These are phyloP conservation scores for Heptranchias perlo DNA, from an alignment of 2,113 vertebrate genomes.

Conservation along the genomic window DNA sequence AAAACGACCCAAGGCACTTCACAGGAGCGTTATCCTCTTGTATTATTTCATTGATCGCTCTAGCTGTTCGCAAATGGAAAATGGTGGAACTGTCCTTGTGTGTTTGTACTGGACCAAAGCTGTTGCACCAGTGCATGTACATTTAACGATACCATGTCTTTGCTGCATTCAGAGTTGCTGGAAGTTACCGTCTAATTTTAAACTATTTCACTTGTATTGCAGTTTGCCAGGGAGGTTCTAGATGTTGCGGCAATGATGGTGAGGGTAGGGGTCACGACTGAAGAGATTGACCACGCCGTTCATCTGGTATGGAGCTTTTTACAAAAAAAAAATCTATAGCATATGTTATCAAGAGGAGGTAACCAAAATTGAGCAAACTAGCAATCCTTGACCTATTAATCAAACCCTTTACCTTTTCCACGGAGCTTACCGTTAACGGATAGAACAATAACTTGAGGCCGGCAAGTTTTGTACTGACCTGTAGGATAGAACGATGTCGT, in stretches of 20 bases:
- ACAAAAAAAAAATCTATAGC: background rate
- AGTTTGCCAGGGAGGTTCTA: slow-evolving; percentile 93
- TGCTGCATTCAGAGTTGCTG: background rate
- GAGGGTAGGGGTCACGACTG: slow-evolving; percentile 85
- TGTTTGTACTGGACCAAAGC: background rate
- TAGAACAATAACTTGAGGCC: background rate
- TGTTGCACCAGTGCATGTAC: background rate
- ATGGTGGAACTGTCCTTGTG: background rate
- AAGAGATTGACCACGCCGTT: slow-evolving; percentile 94
- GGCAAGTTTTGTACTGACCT: background rate
- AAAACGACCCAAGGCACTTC: background rate
- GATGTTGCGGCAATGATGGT: slow-evolving; percentile 92
- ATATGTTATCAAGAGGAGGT: background rate
- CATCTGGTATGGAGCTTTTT: slow-evolving; percentile 76
- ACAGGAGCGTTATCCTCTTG: background rate
- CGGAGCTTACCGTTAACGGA: background rate
- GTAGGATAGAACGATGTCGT: background rate
- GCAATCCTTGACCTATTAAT: background rate
- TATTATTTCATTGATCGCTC: background rate
- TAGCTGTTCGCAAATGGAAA: background rate
- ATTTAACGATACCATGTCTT: background rate
- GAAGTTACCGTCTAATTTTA: background rate
- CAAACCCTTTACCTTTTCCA: background rate
- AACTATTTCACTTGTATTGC: slow-evolving; percentile 40
- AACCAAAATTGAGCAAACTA: background rate